Evolutionary conservation across 1,140 invertebrate genomes (phyloP), one percentile per base, ranked within the genome.

Genomic region (Neotoxoptera formosana): DNA sequence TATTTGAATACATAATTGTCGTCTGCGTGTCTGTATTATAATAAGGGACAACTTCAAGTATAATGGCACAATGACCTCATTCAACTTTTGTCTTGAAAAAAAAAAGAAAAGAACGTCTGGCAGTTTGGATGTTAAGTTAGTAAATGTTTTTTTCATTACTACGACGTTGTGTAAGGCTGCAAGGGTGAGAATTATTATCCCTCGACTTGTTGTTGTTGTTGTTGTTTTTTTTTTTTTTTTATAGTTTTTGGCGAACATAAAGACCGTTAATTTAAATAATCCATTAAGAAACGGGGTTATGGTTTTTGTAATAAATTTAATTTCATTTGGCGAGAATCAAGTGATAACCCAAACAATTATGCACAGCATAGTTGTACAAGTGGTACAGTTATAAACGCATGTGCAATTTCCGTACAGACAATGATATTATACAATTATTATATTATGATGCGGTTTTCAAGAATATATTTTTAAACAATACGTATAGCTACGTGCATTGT

Each of bases 221-320:
- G n/a, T n/a, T n/a, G n/a, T n/a, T n/a, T n/a, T n/a, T n/a, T n/a
- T n/a, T n/a, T 20, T 87, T 87, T 48, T 87, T 87, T 2, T 87
- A 30, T n/a, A 17, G 17, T n/a, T 87, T 48, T n/a, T n/a, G 4
- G 14, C 17, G 25, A 87, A 48, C 45, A 87, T 87, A 87, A 51
- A 87, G 17, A 87, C 45, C 45, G 86, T 87, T 87, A 87, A 87
- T 48, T 87, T 48, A 87, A n/a, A 87, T 48, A 87, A 87, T 34
- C 25, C 45, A 86, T 86, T 47, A 86, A 47, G 51, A 47, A 86
- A 86, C 84, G 21, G 30, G 30, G 84, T 25, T 47, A 86, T 45
- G 36, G 83, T 81, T 81, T 81, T 81, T 45, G 41, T 45, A 45
- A 84, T 84, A 41, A 45, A 9, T 84, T 84, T 45, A 45, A 84